Evolutionary conservation across 2,113 vertebrate genomes (phyloP), one percentile per base, ranked within the genome.

Genomic region (Herpetotheres cachinnans): DNA sequence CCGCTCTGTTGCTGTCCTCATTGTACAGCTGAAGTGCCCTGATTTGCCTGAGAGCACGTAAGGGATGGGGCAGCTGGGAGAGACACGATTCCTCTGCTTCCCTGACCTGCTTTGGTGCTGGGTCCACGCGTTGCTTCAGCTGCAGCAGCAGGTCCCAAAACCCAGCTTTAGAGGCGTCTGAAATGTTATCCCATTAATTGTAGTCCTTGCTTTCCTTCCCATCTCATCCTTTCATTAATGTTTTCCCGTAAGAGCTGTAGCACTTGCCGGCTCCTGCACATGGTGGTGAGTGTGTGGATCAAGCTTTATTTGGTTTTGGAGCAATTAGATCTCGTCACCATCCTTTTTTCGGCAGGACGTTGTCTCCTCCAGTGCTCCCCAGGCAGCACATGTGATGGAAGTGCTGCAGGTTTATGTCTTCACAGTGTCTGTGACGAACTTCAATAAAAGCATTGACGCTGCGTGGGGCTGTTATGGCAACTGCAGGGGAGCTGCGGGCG

Each of bases 251-350:
- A 87, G 42, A 76, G 12, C 11, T 66, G 21, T 50, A 61, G 38
- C 77, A 63, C 56, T 83, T 85, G n/a, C 69, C 86, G 40, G 14
- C 36, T 69, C 54, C 42, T 79, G 67, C 22, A 6, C 26, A 9
- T 34, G 8, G 10, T 32, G 26, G 29, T 55, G 16, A 84, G 34
- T 0, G 15, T 82, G 77, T 13, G 11, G 91, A 96, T 86, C 34
- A 87, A 92, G 34, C 46, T 90, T 92, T 90, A 34, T 83, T 90
- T 95, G 66, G 49, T 90, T 89, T 90, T 89, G 47, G 49, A 94
- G 61, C 55, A 95, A 58, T 69, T 72, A 80, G 89, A 83, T 96
- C 65, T 92, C 44, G 1, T 42, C 15, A 42, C 19, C 47, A 32
- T 86, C 54, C 65, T 65, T 94, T 52, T 93, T 94, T 90, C 34